Evolutionary conservation across 2,797 vertebrate genomes (phyloP), one percentile per base, ranked within the genome.

Genomic region (Sebastes baramenuke): DNA sequence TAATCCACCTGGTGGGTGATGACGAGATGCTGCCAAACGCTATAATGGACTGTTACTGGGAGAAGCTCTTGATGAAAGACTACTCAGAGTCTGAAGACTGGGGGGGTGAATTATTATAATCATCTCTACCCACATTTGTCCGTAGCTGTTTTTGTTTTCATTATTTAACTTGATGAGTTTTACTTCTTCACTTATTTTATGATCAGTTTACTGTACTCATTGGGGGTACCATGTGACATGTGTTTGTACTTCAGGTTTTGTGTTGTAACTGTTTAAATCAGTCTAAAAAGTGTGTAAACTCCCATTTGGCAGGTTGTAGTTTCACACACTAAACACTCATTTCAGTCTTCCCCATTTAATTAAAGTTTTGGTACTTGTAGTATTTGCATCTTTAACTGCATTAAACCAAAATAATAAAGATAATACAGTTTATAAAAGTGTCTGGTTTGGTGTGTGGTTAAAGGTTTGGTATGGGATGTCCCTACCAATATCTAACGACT

Each of bases 1-100:
- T 93, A n/a, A 81, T 95, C 84, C 79, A 92, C 61, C 42, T 96
- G 77, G 89, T 96, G 67, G 71, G 59, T 4, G 86, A 97, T 74
- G 95, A 96, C 27, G 97, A 98, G 83, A 91, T 97, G 77, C 81
- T 97, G 11, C 97, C 97, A 0, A 94, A 85, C 16, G 83, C 94
- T 56, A 2, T 94, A 30, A 95, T 96, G 94, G 96, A 98, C 77
- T 72, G 80, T 42, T 86, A 96, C 68, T 99, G 98, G 98, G 92
- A 90, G 77, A 94, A 91, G 65, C 95, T 96, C 68, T 71, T 85
- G 46, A 85, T 86, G 8, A 91, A 83, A 76, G 90, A 96, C 52
- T 88, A 78, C 25, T 93, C 92, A 74, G 89, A 80, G 14, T 67
- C 12, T 65, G 58, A 73, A 1, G 68, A 59, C 67, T 89, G 86